These are phyloP conservation scores for human (Homo sapiens) DNA, from an alignment of 2,113 vertebrate genomes.

Conservation along the genomic window GRCh38 chr7:102860501-102861000, in stretches of 20 bases:
- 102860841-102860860: neutral
- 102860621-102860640: slow-evolving; percentile 19
- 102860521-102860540: neutral
- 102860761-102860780: neutral
- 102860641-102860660: slow-evolving; percentile 2
- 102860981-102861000: neutral
- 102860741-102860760: neutral
- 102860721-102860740: neutral
- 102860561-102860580: neutral
- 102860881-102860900: neutral
- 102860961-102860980: neutral
- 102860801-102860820: neutral
- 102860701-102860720: neutral
- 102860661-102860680: neutral
- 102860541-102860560: neutral
- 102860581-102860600: neutral
- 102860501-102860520: neutral
- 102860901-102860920: neutral
- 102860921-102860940: neutral
- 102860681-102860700: neutral
- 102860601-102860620: slow-evolving; percentile 40
- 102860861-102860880: neutral
- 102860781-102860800: slow-evolving; percentile 7
- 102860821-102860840: neutral
- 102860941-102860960: neutral